Percentiles rank a stretch among this genome's conserved stretches.
These are phyloP conservation scores for Meloidogyne exigua DNA, from an alignment of 1,140 invertebrate genomes.

Conservation along the genomic window DNA sequence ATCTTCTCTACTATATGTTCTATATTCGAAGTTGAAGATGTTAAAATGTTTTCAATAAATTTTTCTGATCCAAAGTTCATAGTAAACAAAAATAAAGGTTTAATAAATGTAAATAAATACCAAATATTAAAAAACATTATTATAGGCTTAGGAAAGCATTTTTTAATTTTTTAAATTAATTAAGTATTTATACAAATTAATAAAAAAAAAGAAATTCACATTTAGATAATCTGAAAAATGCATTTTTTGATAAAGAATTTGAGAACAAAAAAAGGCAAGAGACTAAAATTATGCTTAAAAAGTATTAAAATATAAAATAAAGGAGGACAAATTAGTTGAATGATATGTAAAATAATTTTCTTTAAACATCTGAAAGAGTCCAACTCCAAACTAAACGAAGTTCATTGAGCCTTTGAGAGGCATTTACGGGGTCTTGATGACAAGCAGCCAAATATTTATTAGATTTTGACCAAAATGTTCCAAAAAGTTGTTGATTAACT, in stretches of 20 bases:
- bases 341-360: neutral
- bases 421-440: constrained; percentile 46
- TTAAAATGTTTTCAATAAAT: constrained; percentile 2
- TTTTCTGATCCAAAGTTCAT: neutral
- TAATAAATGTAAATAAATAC: no score
- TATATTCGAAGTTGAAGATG: neutral
- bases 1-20: neutral
- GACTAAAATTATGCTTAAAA: neutral
- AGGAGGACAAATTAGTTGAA: neutral
- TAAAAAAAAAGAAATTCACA: neutral
- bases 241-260: constrained; percentile 6
- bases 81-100: neutral
- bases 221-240: neutral
- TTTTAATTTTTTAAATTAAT: neutral
- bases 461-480: constrained; percentile 60
- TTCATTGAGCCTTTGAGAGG: constrained; percentile 53
- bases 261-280: neutral
- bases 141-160: no score
- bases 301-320: neutral
- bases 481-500: constrained; percentile 54
- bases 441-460: constrained; percentile 61
- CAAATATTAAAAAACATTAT: no score
- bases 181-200: neutral
- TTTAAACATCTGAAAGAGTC: constrained; percentile 56
- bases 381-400: constrained; percentile 59